Evolutionary conservation across 2,888 invertebrate species (phyloP).

Genomic region (Tenthredo notha): DNA sequence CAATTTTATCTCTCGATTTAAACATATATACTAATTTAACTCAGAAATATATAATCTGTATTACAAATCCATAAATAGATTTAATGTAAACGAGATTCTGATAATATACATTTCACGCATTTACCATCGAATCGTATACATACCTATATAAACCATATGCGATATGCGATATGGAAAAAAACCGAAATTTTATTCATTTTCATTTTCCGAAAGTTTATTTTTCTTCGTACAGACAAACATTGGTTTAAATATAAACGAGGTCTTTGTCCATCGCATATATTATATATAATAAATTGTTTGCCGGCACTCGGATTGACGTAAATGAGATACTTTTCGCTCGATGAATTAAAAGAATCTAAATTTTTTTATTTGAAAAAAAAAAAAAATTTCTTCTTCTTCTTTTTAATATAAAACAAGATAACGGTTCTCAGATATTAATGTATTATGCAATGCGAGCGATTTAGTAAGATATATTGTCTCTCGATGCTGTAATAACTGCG

Average conservation of each 20-base stretch:
- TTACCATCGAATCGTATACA: background rate
- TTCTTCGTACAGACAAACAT: background rate
- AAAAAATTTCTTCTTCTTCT: no score
- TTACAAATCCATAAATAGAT: background rate
- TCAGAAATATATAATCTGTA: background rate
- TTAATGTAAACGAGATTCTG: background rate
- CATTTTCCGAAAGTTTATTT: background rate
- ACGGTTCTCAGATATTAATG: background rate
- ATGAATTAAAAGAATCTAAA: background rate
- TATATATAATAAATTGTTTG: background rate
- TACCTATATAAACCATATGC: background rate
- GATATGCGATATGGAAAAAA: background rate
- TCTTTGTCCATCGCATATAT: background rate
- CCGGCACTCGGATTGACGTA: background rate
- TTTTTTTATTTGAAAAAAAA: background rate
- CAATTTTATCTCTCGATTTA: background rate
- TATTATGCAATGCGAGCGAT: slow-evolving; percentile 7
- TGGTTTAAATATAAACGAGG: background rate
- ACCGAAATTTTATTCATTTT: background rate
- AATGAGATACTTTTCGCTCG: background rate
- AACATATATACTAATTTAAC: background rate
- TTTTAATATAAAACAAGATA: background rate
- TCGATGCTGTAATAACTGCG: background rate
- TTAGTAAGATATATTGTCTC: background rate
- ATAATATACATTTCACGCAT: background rate